Percentiles rank a stretch among this genome's conserved stretches.
Conservation (phyloP, 1,140 invertebrate species). For the Drosophila sp. region DNA sequence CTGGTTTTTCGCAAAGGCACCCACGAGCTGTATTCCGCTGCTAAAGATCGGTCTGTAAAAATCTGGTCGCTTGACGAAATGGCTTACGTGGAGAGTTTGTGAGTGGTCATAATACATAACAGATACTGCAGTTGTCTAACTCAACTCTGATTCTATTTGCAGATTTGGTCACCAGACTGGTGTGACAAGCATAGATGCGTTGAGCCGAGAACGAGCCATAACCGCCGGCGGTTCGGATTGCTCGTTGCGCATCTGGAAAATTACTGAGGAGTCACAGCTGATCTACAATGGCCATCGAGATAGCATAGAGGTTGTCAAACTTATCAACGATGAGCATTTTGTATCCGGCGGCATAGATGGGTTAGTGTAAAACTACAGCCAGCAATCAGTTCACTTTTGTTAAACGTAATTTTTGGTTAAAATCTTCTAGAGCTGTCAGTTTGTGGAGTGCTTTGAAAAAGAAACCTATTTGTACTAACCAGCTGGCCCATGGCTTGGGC, state of each 20-base stretch:
- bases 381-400: background rate
- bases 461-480: slow-evolving; percentile 90
- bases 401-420: background rate
- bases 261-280: slow-evolving; percentile 97
- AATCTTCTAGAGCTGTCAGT: slow-evolving; percentile 86
- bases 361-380: slow-evolving; percentile 73
- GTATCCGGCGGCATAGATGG: slow-evolving; percentile 95
- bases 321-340: slow-evolving; percentile 97
- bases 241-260: slow-evolving; percentile 96
- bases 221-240: slow-evolving; percentile 95
- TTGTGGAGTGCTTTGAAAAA: slow-evolving; percentile 96
- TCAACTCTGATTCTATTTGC: background rate
- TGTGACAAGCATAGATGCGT: slow-evolving; percentile 95
- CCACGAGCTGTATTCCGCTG: slow-evolving; percentile 94
- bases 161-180: slow-evolving; percentile 95
- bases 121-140: background rate
- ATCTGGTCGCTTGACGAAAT: slow-evolving; percentile 98
- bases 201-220: slow-evolving; percentile 92
- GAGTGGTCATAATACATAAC: slow-evolving; percentile 58
- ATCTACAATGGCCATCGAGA: slow-evolving; percentile 93
- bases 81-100: slow-evolving; percentile 97
- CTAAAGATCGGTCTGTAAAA: slow-evolving; percentile 93
- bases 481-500: slow-evolving; percentile 89
- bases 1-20: slow-evolving; percentile 93
- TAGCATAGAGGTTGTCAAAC: slow-evolving; percentile 93